Evolutionary conservation across 2,888 invertebrate genomes (phyloP).

Genomic region (Seira sanloemensis): DNA sequence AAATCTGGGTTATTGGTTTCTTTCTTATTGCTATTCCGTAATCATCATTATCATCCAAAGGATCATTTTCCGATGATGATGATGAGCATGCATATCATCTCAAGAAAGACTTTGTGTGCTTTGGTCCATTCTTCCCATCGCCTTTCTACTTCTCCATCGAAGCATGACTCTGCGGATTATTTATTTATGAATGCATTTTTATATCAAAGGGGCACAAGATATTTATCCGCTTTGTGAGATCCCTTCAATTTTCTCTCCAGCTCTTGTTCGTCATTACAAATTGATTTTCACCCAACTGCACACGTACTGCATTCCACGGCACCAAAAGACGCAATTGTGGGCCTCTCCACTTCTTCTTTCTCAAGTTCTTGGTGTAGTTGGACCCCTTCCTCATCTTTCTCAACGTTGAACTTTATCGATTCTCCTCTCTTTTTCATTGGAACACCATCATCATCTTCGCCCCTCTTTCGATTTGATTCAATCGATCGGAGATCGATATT

Average conservation of each 20-base stretch:
- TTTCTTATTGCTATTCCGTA: neutral
- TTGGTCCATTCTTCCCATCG: neutral
- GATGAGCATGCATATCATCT: neutral
- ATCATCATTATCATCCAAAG: constrained; percentile 18
- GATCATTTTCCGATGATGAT: constrained; percentile 15
- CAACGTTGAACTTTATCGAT: constrained; percentile 18
- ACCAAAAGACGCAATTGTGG: neutral
- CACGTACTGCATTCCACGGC: neutral
- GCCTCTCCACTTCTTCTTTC: constrained; percentile 5
- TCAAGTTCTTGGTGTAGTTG: too few relatives aligned
- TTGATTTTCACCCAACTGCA: constrained; percentile 31
- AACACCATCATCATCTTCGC: constrained; percentile 27
- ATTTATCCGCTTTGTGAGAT: neutral
- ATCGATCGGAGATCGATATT: neutral
- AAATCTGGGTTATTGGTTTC: neutral
- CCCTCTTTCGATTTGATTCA: neutral
- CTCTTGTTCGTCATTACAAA: constrained; percentile 30
- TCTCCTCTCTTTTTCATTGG: constrained; percentile 20
- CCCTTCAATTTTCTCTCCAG: neutral
- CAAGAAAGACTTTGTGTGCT: neutral
- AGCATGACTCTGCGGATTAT: constrained; percentile 37
- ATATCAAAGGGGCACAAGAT: neutral
- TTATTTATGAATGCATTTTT: constrained; percentile 17
- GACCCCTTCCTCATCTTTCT: neutral
- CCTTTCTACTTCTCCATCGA: neutral